Base-by-base conservation (phyloP, 2,888 invertebrate genomes). In the Hololepta plana region DNA sequence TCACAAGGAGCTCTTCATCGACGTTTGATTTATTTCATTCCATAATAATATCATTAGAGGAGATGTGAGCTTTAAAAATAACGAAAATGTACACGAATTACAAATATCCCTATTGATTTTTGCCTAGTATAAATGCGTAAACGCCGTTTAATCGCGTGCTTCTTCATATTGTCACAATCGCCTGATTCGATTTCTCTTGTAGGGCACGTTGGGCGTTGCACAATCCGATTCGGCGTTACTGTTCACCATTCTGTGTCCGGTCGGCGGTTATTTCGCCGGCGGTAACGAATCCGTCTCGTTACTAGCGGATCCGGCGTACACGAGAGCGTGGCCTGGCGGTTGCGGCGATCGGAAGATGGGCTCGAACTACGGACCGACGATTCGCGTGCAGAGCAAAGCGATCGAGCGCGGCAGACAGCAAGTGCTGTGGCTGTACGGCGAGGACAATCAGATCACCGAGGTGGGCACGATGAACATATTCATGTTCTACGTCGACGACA, bases 381-480 rank as follows among this genome's bases (percentile, higher is more conserved):
- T 87, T 42, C 70, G 76, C 40, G 72, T 81, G 20, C 82, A 82
- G 46, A 80, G 81, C 24, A 69, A 77, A 43, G 80, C 84, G 2
- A 55, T 58, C 1, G 60, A 65, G 30, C 61, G 69, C 42, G 88
- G 87, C 2, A 71, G 88, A 37, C 88, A 95, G 40, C 96, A 96
- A 59, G 90, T 91, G 5, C 54, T 98, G 28, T 98, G 98, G 98
- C 60, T 98, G 20, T 93, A 80, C 47, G 96, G 95, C 3, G 75
- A 84, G 1, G 76, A 96, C 44, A 76, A 91, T 47, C 72, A 88
- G 50, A 49, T 98, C 13, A 96, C 98, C 0, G 98, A 98, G 65
- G 93, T 87, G 23, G 98, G 98, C 27, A 85, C 95, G 8, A 98
- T 98, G 98, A 98, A 98, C 51, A 72, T 98, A 28, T 95, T 96